Evolutionary conservation across 2,113 vertebrate species (phyloP).

Genomic region (Garra rufa): DNA sequence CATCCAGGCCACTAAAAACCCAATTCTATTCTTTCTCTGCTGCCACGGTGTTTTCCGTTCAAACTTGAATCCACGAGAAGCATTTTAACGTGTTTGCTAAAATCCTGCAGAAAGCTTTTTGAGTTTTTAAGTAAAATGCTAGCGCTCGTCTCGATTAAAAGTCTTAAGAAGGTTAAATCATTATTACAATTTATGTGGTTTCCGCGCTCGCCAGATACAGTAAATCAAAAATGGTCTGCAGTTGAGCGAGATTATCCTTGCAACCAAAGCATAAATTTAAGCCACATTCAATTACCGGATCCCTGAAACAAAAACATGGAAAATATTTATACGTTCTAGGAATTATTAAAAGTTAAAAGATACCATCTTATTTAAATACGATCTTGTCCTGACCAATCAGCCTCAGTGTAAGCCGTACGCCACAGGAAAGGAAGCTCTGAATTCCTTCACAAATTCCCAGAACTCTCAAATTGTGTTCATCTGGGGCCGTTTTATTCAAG

Average conservation of each 20-base stretch:
- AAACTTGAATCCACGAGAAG: slow-evolving; percentile 41
- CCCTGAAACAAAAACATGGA: slow-evolving; percentile 42
- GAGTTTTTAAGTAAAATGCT: background rate
- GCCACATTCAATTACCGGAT: slow-evolving; percentile 46
- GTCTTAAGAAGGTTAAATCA: slow-evolving; percentile 37
- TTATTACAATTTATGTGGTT: slow-evolving; percentile 50
- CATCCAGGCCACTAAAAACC: slow-evolving; percentile 67
- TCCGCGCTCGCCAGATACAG: slow-evolving; percentile 40
- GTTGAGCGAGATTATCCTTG: slow-evolving; percentile 30
- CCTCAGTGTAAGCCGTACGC: background rate
- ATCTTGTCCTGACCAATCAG: slow-evolving; percentile 27
- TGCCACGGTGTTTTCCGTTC: slow-evolving; percentile 68
- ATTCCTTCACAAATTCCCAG: slow-evolving; percentile 20
- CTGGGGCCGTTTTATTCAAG: slow-evolving; percentile 30
- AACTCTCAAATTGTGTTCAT: slow-evolving; percentile 28
- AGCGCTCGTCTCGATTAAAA: slow-evolving; percentile 10
- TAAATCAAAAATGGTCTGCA: slow-evolving; percentile 49
- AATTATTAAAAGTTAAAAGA: slow-evolving; percentile 36
- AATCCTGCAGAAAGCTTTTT: slow-evolving; percentile 7
- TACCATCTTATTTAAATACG: slow-evolving; percentile 34
- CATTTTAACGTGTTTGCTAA: background rate
- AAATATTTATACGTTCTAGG: slow-evolving; percentile 33
- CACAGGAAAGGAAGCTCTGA: background rate
- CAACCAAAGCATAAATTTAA: slow-evolving; percentile 38
- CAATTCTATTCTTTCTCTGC: slow-evolving; percentile 65